phyloP scores from a whole-genome alignment of 2,797 vertebrate genomes.

The Hemitrygon akajei region DNA sequence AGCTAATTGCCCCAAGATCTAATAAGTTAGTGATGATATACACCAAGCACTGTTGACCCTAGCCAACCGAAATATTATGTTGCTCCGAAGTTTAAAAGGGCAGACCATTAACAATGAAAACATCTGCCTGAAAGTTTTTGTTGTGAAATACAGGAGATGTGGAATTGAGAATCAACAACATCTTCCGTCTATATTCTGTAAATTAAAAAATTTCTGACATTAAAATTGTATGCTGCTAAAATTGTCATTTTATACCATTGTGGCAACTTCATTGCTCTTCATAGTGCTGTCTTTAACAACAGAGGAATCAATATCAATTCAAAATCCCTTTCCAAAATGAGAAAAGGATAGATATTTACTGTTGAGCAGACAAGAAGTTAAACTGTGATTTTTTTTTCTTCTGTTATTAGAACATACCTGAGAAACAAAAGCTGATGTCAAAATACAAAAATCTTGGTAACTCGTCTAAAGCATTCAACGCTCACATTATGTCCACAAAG shows the following conservation, averaged over 20 bases:
- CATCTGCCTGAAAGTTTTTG: constrained; percentile 55
- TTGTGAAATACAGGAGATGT: constrained; percentile 65
- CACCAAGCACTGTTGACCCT: constrained; percentile 72
- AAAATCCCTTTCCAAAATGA: neutral
- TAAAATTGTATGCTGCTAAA: neutral
- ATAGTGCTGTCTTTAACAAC: neutral
- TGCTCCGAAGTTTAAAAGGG: constrained; percentile 59
- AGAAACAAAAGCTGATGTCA: neutral
- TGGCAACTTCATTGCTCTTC: neutral
- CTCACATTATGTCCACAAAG: neutral
- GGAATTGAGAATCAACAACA: constrained; percentile 1
- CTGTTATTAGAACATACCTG: too few species aligned
- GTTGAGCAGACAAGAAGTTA: neutral
- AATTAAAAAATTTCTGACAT: neutral
- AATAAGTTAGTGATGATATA: constrained; percentile 99
- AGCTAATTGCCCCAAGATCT: constrained; percentile 95
- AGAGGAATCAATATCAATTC: neutral
- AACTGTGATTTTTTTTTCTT: neutral
- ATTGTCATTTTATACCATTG: neutral
- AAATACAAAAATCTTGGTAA: neutral
- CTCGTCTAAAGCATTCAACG: neutral
- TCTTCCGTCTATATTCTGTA: neutral
- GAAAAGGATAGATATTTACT: neutral
- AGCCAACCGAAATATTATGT: constrained; percentile 86
- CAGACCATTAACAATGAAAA: constrained; percentile 61